Evolutionary conservation across 2,888 invertebrate genomes (phyloP).

Genomic region (Scaptomyza caliginosa): DNA sequence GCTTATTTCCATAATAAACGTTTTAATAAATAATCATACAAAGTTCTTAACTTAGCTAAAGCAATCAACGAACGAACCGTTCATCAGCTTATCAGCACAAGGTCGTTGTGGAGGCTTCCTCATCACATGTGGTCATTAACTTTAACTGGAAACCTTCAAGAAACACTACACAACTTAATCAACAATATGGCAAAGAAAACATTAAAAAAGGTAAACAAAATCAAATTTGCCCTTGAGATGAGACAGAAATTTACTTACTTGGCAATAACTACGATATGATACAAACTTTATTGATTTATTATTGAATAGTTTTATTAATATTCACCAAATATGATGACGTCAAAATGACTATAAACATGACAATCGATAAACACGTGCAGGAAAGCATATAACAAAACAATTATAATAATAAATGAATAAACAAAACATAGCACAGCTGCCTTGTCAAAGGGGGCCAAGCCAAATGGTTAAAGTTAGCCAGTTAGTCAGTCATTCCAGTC

Average conservation of each 20-base stretch:
- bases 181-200: slow-evolving; percentile 32
- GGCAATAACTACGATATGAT: too few species aligned
- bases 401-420: slow-evolving; percentile 5
- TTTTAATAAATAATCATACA: slow-evolving; percentile 26
- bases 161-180: slow-evolving; percentile 40
- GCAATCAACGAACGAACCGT: slow-evolving; percentile 47
- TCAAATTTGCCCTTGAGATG: too few species aligned
- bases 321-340: background rate
- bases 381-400: background rate
- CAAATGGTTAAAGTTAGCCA: slow-evolving; percentile 31
- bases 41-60: slow-evolving; percentile 34
- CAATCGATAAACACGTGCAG: too few species aligned
- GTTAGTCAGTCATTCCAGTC: slow-evolving; percentile 35
- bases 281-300: background rate
- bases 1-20: slow-evolving; percentile 43
- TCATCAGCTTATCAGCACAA: slow-evolving; percentile 42
- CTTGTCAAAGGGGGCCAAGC: slow-evolving; percentile 43
- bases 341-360: background rate
- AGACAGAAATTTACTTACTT: too few species aligned
- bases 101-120: slow-evolving; percentile 50
- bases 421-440: slow-evolving; percentile 28
- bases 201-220: slow-evolving; percentile 1
- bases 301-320: background rate
- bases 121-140: slow-evolving; percentile 41
- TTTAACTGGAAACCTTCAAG: slow-evolving; percentile 45